These are phyloP conservation scores for Spinus olivaceus DNA, from an alignment of 2,797 vertebrate species.

Conservation along the genomic window DNA sequence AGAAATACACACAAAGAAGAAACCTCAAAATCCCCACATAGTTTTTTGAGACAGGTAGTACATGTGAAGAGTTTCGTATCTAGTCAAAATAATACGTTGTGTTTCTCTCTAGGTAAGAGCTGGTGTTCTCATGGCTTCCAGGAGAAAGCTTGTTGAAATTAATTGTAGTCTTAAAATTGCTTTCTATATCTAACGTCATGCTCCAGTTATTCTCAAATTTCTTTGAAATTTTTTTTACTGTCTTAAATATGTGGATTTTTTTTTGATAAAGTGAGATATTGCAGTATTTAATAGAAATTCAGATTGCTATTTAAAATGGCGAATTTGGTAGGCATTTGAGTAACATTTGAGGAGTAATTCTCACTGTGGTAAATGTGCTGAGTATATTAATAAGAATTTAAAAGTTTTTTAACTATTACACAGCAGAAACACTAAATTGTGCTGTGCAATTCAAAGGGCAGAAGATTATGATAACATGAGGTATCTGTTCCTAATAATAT, in stretches of 20 bases:
- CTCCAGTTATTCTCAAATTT: neutral
- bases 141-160: neutral
- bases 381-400: neutral
- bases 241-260: neutral
- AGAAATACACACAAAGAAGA: rapidly evolving
- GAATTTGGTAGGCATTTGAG: neutral
- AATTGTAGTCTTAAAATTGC: neutral
- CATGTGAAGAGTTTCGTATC: neutral
- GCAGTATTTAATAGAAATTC: neutral
- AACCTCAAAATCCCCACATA: neutral
- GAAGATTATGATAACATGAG: neutral
- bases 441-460: neutral
- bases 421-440: neutral
- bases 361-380: neutral
- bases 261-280: neutral
- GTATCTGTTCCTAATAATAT: neutral
- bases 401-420: neutral
- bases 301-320: neutral
- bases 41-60: neutral
- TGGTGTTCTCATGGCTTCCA: neutral
- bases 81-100: neutral
- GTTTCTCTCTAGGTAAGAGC: neutral
- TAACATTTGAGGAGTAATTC: neutral
- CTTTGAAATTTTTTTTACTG: neutral
- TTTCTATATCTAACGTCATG: rapidly evolving